A percentile compares a stretch with the other conserved stretches of the same genome.
Conservation (phyloP, 1,140 invertebrate genomes). For the Drosophila rufa region DNA sequence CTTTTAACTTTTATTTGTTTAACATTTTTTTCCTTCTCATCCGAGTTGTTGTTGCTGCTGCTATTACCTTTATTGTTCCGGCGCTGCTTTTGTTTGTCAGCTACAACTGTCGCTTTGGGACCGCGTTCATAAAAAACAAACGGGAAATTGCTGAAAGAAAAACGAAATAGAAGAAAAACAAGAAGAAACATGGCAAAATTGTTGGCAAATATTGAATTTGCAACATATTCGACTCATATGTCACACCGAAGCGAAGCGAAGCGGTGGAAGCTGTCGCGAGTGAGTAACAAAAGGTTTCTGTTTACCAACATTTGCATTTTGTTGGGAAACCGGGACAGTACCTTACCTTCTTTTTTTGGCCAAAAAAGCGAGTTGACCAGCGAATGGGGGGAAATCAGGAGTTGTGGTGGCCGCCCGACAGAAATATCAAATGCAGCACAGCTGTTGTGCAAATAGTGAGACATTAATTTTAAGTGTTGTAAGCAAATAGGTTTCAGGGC, state of each 20-base stretch:
- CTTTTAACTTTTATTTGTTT: conserved; percentile 78
- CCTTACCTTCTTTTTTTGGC: conserved; percentile 39
- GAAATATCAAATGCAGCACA: conserved; percentile 64
- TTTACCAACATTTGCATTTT: conserved; percentile 74
- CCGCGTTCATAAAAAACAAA: conserved; percentile 41
- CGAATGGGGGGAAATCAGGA: conserved; percentile 7
- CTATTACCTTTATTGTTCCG: conserved; percentile 36
- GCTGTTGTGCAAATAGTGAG: conserved; percentile 77
- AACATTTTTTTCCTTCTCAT: conserved; percentile 36
- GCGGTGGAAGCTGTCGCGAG: conserved; percentile 58
- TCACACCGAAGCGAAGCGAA: conserved; percentile 56
- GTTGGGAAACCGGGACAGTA: conserved; percentile 2
- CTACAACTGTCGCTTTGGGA: conserved; percentile 62
- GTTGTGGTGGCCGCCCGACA: background rate
- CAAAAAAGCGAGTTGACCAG: conserved; percentile 39
- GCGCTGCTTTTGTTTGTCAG: conserved; percentile 62
- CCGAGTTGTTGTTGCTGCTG: conserved; percentile 42
- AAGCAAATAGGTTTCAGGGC: conserved; percentile 6
- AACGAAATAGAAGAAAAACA: conserved; percentile 39
- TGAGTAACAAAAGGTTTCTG: conserved; percentile 77
- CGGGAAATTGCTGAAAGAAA: conserved; percentile 24
- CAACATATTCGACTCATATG: conserved; percentile 83
- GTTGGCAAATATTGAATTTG: conserved; percentile 85
- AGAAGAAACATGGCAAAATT: conserved; percentile 77
- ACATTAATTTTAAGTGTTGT: conserved; percentile 79